A percentile compares a stretch with the other conserved stretches of the same genome.
phyloP scores from a whole-genome alignment of 2,888 invertebrate genomes.

The Doris montereyensis region DNA sequence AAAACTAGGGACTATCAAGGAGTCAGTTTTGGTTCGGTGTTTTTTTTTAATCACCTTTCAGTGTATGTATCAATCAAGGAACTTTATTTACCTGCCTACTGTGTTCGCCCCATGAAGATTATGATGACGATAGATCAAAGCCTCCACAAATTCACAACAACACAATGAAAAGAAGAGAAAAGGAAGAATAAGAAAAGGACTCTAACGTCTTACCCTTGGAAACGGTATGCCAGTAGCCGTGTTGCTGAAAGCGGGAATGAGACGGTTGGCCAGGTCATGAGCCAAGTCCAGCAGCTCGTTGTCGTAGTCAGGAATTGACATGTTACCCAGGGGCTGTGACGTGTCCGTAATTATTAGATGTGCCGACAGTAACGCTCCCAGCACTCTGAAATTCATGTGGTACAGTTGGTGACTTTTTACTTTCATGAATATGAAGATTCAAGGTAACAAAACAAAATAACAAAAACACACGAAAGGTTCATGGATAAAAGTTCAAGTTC shows the following conservation, averaged over 20 bases:
- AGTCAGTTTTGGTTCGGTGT: too few relatives aligned
- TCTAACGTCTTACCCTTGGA: conserved; percentile 74
- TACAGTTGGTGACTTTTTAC: neutral
- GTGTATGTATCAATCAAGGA: too few relatives aligned
- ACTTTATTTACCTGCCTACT: too few relatives aligned
- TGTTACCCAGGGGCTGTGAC: conserved; percentile 75
- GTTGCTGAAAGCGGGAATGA: conserved; percentile 78
- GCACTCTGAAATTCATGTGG: conserved; percentile 72
- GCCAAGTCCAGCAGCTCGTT: conserved; percentile 77
- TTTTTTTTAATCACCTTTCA: too few relatives aligned
- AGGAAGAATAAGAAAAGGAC: too few relatives aligned
- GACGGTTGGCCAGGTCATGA: conserved; percentile 77
- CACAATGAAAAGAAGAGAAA: too few relatives aligned
- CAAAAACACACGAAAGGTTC: neutral
- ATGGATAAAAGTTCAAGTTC: too few relatives aligned
- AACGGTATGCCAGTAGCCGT: conserved; percentile 77
- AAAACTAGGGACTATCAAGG: too few relatives aligned
- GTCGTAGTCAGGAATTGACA: conserved; percentile 75
- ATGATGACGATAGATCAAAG: too few relatives aligned
- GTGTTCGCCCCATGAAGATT: too few relatives aligned
- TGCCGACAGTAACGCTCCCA: conserved; percentile 78
- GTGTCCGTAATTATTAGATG: conserved; percentile 78
- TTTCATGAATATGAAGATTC: neutral
- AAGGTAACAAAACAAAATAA: neutral
- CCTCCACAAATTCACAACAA: too few relatives aligned